Base-by-base conservation (phyloP, 2,113 vertebrate genomes). In the Petaurus breviceps region DNA sequence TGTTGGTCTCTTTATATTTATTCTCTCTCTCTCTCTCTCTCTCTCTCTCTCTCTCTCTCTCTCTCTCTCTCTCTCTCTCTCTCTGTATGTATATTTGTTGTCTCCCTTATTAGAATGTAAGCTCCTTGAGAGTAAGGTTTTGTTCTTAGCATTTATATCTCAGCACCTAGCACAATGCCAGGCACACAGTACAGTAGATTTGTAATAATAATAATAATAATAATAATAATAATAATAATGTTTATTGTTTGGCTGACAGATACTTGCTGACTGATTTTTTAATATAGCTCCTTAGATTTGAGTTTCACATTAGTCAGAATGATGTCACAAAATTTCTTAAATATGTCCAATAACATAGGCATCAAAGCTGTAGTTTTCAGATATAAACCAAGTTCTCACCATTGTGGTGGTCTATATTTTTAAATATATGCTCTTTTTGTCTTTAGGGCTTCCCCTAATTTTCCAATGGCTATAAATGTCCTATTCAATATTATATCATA, bases 261-360 rank as follows among this genome's bases (percentile, higher is more conserved):
- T n/a, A n/a, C 68, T 84, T 43, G 31, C 14, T 77, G 14, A 77
- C 91, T 91, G 93, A 51, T 92, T 95, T 95, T 96, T 94, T 95
- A 52, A 84, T 91, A 93, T 92, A 93, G 95, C 51, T 84, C 92
- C 22, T 50, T 84, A 68, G 61, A 84, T 95, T 92, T 95, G 37
- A 55, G 68, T 93, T 95, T 94, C 46, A 68, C 9, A 46, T 43
- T 50, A 55, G 91, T 93, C 91, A 26, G 23, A 91, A 91, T 89
- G 54, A 55, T 57, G 43, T 53, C 31, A 51, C 53, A 95, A 92
- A 94, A 93, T 28, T 49, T 49, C 47, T 49, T 49, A 92, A 54
- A 91, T 57, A 90, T 94, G 89, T 43, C 12, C 31, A 55, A 91
- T 77, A 90, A 5, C 24, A 55, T 90, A 3, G 49, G 43, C 25